phyloP scores from a whole-genome alignment of 2,113 vertebrate species.

The Gadus macrocephalus region DNA sequence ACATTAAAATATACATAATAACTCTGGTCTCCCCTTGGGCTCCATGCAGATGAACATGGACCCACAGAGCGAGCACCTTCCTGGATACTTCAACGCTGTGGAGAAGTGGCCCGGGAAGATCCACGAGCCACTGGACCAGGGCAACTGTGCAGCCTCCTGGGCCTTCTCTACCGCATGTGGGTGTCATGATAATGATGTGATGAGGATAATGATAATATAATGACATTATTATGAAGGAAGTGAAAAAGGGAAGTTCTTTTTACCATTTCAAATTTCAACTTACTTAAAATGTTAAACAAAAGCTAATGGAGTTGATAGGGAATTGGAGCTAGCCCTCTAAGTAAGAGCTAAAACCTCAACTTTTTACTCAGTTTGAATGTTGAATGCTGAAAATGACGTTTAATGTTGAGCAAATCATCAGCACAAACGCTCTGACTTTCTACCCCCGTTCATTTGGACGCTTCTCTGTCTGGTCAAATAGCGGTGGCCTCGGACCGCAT shows the following conservation, averaged over 20 bases:
- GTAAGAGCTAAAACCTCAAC: too few species aligned
- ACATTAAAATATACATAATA: not conserved
- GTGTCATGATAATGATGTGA: not conserved
- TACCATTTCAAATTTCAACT: too few species aligned
- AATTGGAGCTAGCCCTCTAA: too few species aligned
- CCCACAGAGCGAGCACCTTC: conserved; percentile 73
- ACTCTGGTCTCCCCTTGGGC: not conserved
- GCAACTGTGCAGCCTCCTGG: conserved; percentile 96
- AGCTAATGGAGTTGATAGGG: too few species aligned
- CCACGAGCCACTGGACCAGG: conserved; percentile 92
- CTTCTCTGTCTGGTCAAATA: conserved; percentile 30
- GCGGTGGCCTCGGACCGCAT: conserved; percentile 94
- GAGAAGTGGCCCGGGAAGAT: conserved; percentile 92
- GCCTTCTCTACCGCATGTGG: conserved; percentile 94
- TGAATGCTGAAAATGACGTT: too few species aligned
- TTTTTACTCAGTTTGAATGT: too few species aligned
- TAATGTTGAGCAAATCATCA: too few species aligned
- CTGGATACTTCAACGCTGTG: conserved; percentile 80
- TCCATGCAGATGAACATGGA: conserved; percentile 82
- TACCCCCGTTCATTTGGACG: not conserved
- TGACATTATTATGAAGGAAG: too few species aligned
- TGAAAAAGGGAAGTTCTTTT: too few species aligned
- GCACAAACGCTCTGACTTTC: not conserved
- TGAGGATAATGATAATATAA: too few species aligned
- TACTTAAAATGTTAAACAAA: too few species aligned